These are phyloP conservation scores for Anthrax anthrax DNA, from an alignment of 2,888 invertebrate genomes.

Conservation along the genomic window DNA sequence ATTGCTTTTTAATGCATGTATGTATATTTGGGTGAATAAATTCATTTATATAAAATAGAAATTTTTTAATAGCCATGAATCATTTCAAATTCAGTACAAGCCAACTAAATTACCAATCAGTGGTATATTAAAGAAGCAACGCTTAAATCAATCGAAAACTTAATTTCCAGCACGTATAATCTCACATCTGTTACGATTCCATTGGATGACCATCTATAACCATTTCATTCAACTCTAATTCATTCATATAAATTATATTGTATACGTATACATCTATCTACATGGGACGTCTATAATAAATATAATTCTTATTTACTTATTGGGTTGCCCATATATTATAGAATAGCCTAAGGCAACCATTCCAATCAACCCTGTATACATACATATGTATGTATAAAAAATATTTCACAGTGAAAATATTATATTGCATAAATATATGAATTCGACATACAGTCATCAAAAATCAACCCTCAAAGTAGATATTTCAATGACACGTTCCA, in stretches of 20 bases:
- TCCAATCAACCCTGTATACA: conserved; percentile 4
- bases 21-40: too few relatives aligned
- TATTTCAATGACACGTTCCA: conserved; percentile 2
- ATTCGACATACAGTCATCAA: not conserved
- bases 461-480: conserved; percentile 1
- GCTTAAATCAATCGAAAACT: not conserved
- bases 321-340: not conserved
- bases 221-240: not conserved
- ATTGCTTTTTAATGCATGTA: too few relatives aligned
- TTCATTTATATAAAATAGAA: too few relatives aligned
- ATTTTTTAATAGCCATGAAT: not conserved
- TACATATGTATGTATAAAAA: not conserved
- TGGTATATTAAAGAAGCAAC: not conserved
- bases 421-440: too few relatives aligned
- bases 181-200: not conserved
- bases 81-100: not conserved
- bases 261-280: too few relatives aligned
- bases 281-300: too few relatives aligned
- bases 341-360: conserved; percentile 5
- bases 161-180: not conserved
- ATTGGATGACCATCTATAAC: not conserved
- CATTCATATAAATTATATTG: not conserved
- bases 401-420: too few relatives aligned
- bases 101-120: not conserved
- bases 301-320: too few relatives aligned